These are phyloP conservation scores for Sarcophilus harrisii DNA, from an alignment of 2,797 vertebrate genomes.

Conservation along the genomic window DNA sequence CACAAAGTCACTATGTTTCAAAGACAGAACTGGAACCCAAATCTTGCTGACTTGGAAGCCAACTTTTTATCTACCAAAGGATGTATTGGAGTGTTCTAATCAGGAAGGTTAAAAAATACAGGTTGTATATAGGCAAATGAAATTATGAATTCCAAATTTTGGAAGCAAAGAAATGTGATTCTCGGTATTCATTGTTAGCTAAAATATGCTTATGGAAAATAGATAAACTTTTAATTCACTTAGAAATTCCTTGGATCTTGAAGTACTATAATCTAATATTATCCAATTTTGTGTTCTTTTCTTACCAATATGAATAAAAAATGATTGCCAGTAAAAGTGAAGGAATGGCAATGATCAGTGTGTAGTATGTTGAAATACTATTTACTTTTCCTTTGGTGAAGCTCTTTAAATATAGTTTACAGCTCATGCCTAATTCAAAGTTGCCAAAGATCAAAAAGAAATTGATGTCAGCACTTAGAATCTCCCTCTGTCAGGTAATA, in stretches of 20 bases:
- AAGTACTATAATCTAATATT: neutral
- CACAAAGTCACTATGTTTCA: neutral
- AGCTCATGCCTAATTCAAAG: slow-evolving; percentile 15
- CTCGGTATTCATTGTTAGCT: neutral
- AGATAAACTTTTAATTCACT: neutral
- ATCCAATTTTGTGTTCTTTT: neutral
- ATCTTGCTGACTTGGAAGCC: neutral
- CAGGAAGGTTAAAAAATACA: neutral
- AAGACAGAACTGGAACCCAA: neutral
- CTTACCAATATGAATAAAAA: neutral
- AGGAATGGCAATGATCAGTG: neutral
- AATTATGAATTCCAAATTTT: neutral
- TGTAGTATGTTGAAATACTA: slow-evolving; percentile 26
- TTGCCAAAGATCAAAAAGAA: slow-evolving; percentile 39
- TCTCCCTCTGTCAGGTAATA: neutral
- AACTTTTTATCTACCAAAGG: neutral
- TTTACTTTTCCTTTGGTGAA: slow-evolving; percentile 26
- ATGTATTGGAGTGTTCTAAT: neutral
- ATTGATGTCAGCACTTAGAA: slow-evolving; percentile 27
- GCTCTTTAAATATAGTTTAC: slow-evolving; percentile 19
- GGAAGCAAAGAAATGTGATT: neutral
- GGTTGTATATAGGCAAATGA: neutral
- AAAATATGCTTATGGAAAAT: neutral
- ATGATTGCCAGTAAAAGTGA: neutral
- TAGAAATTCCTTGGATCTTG: neutral